Conservation (phyloP, 2,113 vertebrate species). For the Rhinolophus ferrumequinum region DNA sequence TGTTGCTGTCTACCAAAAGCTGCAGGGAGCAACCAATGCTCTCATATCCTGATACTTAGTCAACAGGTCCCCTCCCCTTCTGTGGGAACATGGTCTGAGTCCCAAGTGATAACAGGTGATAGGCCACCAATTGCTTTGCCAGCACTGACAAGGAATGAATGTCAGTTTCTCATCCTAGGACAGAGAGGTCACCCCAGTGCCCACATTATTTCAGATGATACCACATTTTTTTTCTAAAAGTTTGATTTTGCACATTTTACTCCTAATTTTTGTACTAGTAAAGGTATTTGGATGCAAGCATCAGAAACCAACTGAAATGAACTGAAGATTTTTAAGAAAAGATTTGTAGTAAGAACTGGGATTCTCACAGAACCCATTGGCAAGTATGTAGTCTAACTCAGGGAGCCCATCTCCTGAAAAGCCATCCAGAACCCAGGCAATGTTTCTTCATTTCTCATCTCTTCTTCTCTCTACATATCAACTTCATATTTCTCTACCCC, state of each 20-base stretch:
- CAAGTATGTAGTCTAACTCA: background rate
- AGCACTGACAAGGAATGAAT: background rate
- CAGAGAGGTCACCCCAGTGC: background rate
- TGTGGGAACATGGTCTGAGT: background rate
- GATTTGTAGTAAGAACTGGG: background rate
- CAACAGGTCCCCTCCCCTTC: background rate
- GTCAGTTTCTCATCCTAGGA: background rate
- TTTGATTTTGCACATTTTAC: background rate
- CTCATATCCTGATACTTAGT: background rate
- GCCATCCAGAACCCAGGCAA: background rate
- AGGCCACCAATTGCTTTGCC: background rate
- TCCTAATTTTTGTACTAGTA: background rate
- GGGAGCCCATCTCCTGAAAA: background rate
- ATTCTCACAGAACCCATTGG: background rate
- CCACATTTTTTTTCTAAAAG: background rate
- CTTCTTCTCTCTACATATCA: background rate
- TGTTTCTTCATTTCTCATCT: background rate
- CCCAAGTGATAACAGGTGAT: background rate
- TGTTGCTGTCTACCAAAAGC: background rate
- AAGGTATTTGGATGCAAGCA: background rate
- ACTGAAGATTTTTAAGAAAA: background rate
- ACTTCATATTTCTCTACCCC: background rate
- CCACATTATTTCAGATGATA: background rate
- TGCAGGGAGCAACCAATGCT: background rate
- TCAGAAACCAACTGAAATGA: background rate